Conservation (phyloP, 2,888 invertebrate species). For the Pollenia amentaria region DNA sequence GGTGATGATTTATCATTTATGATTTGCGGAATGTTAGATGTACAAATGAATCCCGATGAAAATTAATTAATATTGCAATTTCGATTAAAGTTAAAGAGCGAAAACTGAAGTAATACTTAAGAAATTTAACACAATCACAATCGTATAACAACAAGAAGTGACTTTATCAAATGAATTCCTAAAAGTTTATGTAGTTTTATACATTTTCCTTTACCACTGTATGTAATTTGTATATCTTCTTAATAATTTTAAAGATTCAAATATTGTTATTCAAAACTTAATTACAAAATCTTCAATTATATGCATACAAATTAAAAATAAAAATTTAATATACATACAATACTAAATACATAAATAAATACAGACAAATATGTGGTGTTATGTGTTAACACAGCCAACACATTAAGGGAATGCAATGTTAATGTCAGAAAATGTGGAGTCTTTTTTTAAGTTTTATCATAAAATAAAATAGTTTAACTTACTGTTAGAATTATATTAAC, state of each 20-base stretch:
- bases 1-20: conserved; percentile 79
- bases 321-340: conserved; percentile 4
- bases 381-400: neutral
- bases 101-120: neutral
- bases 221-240: conserved; percentile 19
- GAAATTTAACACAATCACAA: conserved; percentile 35
- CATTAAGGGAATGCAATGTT: conserved; percentile 7
- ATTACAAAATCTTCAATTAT: conserved; percentile 32
- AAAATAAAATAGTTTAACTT: conserved; percentile 65
- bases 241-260: conserved; percentile 16
- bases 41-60: conserved; percentile 74
- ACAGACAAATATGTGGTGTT: neutral
- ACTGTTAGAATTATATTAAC: conserved; percentile 59
- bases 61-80: conserved; percentile 26
- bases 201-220: conserved; percentile 61
- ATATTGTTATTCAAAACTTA: conserved; percentile 28
- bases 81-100: neutral
- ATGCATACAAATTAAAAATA: conserved; percentile 13
- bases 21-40: conserved; percentile 80
- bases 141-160: conserved; percentile 30
- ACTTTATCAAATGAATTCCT: conserved; percentile 60
- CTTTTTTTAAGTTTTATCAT: conserved; percentile 63
- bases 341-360: neutral
- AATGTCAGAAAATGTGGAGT: conserved; percentile 8
- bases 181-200: conserved; percentile 68